Conservation (phyloP, 2,797 vertebrate genomes). For the Hozukius guyotensis region DNA sequence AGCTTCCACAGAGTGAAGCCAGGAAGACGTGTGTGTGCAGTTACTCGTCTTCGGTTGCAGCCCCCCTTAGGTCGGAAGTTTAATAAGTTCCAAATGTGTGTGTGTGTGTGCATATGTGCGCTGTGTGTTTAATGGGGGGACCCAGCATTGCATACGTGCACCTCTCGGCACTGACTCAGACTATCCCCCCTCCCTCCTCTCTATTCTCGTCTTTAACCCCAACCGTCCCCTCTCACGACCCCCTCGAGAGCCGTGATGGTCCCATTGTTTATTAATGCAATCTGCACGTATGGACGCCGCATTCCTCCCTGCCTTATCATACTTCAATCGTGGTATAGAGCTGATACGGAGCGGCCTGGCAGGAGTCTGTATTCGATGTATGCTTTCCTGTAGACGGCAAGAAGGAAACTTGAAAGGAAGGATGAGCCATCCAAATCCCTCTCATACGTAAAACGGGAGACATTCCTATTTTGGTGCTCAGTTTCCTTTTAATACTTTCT, state of each 20-base stretch:
- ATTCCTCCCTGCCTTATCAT: constrained; percentile 37
- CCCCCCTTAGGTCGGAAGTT: constrained; percentile 64
- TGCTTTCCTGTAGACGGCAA: constrained; percentile 49
- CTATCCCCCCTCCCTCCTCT: neutral
- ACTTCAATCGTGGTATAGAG: neutral
- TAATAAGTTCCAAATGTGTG: constrained; percentile 79
- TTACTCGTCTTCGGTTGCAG: constrained; percentile 53
- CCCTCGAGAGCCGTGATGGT: constrained; percentile 41
- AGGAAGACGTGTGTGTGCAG: constrained; percentile 43
- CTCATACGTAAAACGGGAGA: constrained; percentile 48
- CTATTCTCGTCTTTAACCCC: constrained; percentile 42
- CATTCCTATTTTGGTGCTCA: constrained; percentile 51
- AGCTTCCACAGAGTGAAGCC: constrained; percentile 12
- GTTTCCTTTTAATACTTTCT: constrained; percentile 49
- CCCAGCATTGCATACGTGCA: constrained; percentile 66
- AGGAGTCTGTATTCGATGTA: constrained; percentile 18
- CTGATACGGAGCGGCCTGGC: neutral
- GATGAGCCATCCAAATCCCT: constrained; percentile 65
- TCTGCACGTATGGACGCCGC: constrained; percentile 67
- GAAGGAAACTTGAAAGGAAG: constrained; percentile 61
- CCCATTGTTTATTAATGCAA: constrained; percentile 72
- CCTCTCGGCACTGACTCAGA: constrained; percentile 57
- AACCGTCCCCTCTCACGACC: constrained; percentile 44
- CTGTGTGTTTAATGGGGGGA: constrained; percentile 30
- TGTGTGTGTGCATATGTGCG: constrained; percentile 10